Conservation (phyloP, 2,797 vertebrate genomes). For the Argya squamiceps region DNA sequence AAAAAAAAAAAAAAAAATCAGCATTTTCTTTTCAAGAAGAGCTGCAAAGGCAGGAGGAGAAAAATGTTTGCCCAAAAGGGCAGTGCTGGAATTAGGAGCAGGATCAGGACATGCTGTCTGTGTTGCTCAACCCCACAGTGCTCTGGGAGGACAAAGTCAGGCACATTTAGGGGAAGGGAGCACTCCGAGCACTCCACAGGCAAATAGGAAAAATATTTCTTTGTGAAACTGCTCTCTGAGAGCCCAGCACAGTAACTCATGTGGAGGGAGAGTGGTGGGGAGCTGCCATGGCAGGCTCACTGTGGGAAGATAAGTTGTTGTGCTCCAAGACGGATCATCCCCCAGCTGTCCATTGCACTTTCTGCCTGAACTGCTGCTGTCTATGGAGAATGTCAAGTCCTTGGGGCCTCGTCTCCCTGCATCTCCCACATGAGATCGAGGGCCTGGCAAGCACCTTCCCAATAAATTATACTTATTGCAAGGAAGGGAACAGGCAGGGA, state of each 20-base stretch:
- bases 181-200: rapidly evolving
- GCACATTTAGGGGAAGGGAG: not conserved
- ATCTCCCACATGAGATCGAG: not conserved
- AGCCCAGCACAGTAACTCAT: slow-evolving; percentile 20
- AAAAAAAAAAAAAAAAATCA: not conserved
- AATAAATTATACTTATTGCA: slow-evolving; percentile 44
- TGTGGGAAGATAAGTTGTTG: not conserved
- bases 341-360: slow-evolving; percentile 58
- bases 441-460: slow-evolving; percentile 23
- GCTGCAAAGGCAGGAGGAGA: not conserved
- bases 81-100: not conserved
- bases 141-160: rapidly evolving
- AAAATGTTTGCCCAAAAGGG: not conserved
- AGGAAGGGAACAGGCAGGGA: not conserved
- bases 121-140: not conserved
- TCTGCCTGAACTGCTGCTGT: not conserved
- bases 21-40: not conserved
- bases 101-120: not conserved
- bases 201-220: slow-evolving; percentile 36
- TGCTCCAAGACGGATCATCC: slow-evolving; percentile 14
- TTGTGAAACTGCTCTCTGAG: not conserved
- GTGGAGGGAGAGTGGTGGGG: not conserved
- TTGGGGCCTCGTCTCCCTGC: slow-evolving; percentile 8
- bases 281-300: not conserved
- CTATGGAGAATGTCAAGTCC: slow-evolving; percentile 60